Evolutionary conservation across 2,113 vertebrate genomes (phyloP).

Genomic region (Murina feae): DNA sequence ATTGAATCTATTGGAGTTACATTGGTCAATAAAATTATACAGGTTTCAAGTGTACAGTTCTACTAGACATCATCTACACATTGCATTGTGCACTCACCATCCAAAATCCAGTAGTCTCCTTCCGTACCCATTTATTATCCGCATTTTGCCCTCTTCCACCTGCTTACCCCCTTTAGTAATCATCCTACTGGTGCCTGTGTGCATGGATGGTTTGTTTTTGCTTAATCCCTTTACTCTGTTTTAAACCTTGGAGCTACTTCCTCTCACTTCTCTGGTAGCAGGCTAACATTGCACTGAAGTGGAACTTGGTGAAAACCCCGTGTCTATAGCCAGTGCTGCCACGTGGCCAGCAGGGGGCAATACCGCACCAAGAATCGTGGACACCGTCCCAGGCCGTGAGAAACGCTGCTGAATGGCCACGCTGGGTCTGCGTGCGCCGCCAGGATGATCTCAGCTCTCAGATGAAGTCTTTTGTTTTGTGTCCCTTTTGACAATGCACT

Average conservation of each 20-base stretch:
- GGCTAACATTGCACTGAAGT: not conserved
- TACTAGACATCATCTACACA: not conserved
- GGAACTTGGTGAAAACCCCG: not conserved
- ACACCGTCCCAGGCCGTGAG: not conserved
- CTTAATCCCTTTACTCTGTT: not conserved
- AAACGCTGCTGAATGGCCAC: not conserved
- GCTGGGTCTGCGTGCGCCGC: not conserved
- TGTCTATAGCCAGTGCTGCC: not conserved
- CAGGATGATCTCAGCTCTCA: conserved; percentile 63
- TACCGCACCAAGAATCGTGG: conserved; percentile 43
- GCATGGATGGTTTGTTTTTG: not conserved
- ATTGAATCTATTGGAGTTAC: not conserved
- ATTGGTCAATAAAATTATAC: not conserved
- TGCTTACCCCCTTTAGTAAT: not conserved
- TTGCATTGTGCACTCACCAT: not conserved
- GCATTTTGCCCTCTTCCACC: not conserved
- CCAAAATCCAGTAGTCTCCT: not conserved
- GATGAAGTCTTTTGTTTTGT: conserved; percentile 70
- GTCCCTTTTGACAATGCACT: conserved; percentile 69
- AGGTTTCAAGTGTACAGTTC: not conserved
- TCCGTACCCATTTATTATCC: not conserved
- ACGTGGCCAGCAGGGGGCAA: conserved; percentile 66
- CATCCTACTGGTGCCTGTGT: not conserved
- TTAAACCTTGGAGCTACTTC: not conserved
- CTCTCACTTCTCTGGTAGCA: not conserved